These are phyloP conservation scores for Synodontis membranacea DNA, from an alignment of 2,113 vertebrate species.

Conservation along the genomic window DNA sequence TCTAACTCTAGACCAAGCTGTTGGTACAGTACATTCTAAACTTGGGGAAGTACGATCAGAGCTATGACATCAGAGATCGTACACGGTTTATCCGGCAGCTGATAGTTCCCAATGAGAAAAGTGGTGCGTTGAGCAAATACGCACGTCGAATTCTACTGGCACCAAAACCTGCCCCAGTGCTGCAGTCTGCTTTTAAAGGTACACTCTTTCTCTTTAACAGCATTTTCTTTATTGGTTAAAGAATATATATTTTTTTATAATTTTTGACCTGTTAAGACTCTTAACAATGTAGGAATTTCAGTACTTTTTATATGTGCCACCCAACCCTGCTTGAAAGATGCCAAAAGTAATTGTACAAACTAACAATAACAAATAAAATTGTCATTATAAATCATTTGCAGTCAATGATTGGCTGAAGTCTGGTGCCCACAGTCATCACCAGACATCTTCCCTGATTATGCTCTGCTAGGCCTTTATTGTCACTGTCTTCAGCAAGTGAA, in stretches of 20 bases:
- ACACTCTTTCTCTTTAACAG: slow-evolving; percentile 20
- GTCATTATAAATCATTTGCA: not conserved
- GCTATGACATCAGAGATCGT: slow-evolving; percentile 98
- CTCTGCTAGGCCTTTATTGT: not conserved
- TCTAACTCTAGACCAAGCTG: slow-evolving; percentile 89
- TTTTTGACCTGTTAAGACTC: too few relatives aligned
- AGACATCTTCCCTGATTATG: not conserved
- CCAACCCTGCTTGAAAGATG: not conserved
- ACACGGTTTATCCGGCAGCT: slow-evolving; percentile 98
- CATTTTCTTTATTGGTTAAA: not conserved
- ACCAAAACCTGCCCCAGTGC: slow-evolving; percentile 90
- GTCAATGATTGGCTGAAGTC: not conserved
- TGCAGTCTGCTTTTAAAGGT: slow-evolving; percentile 98
- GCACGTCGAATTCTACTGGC: slow-evolving; percentile 94
- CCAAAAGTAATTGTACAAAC: not conserved
- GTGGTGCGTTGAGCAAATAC: slow-evolving; percentile 92
- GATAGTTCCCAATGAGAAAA: slow-evolving; percentile 95
- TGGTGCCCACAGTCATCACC: not conserved
- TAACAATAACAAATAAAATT: not conserved
- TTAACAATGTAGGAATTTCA: not conserved
- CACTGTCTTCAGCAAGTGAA: not conserved
- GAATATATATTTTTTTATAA: not conserved
- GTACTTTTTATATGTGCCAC: not conserved
- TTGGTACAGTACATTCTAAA: slow-evolving; percentile 99
- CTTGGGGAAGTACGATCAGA: slow-evolving; percentile 97